Evolutionary conservation across 1,140 invertebrate genomes (phyloP).

Genomic region (Hylaeus volcanicus): DNA sequence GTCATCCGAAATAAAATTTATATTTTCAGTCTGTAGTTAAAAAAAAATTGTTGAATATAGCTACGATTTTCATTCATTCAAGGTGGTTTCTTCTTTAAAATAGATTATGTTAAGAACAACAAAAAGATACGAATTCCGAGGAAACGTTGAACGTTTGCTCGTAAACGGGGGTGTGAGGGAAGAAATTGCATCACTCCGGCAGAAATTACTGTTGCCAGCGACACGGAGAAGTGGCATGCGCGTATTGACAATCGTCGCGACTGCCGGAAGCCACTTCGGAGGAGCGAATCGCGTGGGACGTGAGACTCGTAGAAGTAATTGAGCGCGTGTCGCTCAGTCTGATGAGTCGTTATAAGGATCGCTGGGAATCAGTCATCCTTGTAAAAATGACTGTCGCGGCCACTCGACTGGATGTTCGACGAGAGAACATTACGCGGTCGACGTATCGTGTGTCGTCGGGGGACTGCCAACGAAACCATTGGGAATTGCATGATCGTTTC

Average conservation of each 20-base stretch:
- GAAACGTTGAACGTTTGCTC: no score
- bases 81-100: no score
- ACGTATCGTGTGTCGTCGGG: constrained; percentile 32
- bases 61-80: no score
- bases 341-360: constrained; percentile 63
- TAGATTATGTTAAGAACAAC: no score
- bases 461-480: constrained; percentile 35
- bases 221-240: background rate
- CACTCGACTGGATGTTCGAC: constrained; percentile 17
- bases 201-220: no score
- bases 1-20: no score
- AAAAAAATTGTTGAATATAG: no score
- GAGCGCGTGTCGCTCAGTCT: constrained; percentile 53
- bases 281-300: constrained; percentile 58
- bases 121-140: no score
- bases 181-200: no score
- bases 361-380: constrained; percentile 48
- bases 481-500: constrained; percentile 50
- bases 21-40: no score
- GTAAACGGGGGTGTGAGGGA: no score
- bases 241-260: constrained; percentile 6
- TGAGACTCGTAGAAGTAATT: constrained; percentile 55
- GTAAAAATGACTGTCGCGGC: constrained; percentile 41
- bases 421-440: constrained; percentile 43
- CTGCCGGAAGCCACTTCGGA: constrained; percentile 12